Base-by-base conservation (phyloP, 2,888 invertebrate genomes). In the Exephanes ischioxanthus region DNA sequence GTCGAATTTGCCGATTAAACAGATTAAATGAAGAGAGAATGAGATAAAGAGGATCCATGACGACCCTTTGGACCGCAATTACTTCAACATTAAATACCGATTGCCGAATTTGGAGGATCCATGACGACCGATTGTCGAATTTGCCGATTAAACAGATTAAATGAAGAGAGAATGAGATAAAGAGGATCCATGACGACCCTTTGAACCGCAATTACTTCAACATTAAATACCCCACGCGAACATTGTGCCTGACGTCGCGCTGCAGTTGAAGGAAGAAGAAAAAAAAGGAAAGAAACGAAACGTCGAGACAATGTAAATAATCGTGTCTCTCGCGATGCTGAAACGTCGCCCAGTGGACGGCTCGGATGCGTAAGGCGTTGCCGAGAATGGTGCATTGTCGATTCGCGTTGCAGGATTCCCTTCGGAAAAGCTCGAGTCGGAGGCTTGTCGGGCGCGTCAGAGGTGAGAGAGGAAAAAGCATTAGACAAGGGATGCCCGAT, bases 381-480 rank as follows among this genome's bases (percentile, higher is more conserved):
- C 22, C 19, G 48, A 66, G 53, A 41, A 37, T 53, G 58, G 53
- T 51, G 67, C 58, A 80, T 72, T 72, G 77, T 80, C 67, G 76
- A 81, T 84, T 81, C 77, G n/a, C 63, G 68, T 67, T 73, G 53
- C 61, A 85, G 86, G 84, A 87, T 87, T 89, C 88, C 89, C 84
- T 68, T 78, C 80, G 87, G 89, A 85, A 89, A 88, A 84, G 84
- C 83, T 66, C 72, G 53, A 66, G 11, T 41, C 84, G 85, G 77
- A 77, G 82, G 77, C 72, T 81, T 63, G 71, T 85, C 73, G 66
- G 14, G 53, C 51, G 55, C n/a, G 37, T 19, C 61, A 51, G 48
- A 45, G 68, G 71, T 19, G 63, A 75, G 70, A 75, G 70, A 55
- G 63, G 26, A 30, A 37, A 48, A 26, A 33, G 16, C 67, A 53